Conservation (phyloP, 2,113 vertebrate species). For the Pleuronectes platessa region DNA sequence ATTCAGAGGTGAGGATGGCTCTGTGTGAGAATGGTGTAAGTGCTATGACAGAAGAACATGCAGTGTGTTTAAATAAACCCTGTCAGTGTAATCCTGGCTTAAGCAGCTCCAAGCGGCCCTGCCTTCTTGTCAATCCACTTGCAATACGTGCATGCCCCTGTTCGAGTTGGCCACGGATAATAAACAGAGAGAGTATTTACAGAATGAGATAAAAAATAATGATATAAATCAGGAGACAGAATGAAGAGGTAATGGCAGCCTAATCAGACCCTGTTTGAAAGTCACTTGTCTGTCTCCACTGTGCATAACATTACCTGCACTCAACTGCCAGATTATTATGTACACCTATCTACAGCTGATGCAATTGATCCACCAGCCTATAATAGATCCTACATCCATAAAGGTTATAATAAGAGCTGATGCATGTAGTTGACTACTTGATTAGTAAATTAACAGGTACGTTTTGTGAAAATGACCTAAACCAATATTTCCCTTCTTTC, state of each 20-base stretch:
- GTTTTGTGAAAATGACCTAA: too few species aligned
- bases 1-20: constrained; percentile 25
- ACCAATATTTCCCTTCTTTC: too few species aligned
- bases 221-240: background rate
- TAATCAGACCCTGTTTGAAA: too few species aligned
- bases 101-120: constrained; percentile 50
- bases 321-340: background rate
- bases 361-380: too few species aligned
- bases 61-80: constrained; percentile 71
- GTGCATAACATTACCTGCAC: background rate
- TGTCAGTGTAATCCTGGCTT: constrained; percentile 71
- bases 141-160: constrained; percentile 15
- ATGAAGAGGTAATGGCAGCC: background rate
- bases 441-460: too few species aligned
- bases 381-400: too few species aligned
- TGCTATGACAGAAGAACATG: constrained; percentile 29
- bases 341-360: too few species aligned
- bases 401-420: too few species aligned
- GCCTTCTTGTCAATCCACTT: constrained; percentile 29
- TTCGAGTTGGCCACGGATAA: constrained; percentile 1
- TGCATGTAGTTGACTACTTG: too few species aligned
- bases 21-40: constrained; percentile 45
- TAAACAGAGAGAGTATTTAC: background rate
- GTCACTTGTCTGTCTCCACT: background rate
- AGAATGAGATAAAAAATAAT: background rate